A percentile compares a stretch with the other conserved stretches of the same genome.
Evolutionary conservation across 2,113 vertebrate species (phyloP).

Genomic region (Suricata suricatta): DNA sequence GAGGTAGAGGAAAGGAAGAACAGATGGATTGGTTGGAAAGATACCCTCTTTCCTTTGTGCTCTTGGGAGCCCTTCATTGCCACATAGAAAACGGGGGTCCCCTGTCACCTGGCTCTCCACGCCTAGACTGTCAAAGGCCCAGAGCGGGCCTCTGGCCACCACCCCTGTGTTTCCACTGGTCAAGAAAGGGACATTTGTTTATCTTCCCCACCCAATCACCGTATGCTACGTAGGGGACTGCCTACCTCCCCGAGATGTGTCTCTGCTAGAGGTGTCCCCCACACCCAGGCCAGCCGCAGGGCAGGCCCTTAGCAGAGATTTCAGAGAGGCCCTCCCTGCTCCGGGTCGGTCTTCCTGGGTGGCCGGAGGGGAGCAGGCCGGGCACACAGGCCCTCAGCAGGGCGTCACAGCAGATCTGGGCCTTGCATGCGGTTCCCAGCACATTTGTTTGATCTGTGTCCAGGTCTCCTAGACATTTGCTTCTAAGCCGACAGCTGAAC

Average conservation of each 20-base stretch:
- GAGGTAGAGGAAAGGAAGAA: not conserved
- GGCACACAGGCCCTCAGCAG: constrained; percentile 42
- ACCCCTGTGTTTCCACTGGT: not conserved
- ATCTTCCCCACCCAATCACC: not conserved
- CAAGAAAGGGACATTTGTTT: not conserved
- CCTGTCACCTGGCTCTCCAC: not conserved
- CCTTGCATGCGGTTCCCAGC: not conserved
- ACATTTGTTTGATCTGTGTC: constrained; percentile 70
- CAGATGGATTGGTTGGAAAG: not conserved
- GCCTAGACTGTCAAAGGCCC: not conserved
- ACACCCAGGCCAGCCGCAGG: constrained; percentile 18
- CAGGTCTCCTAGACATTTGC: constrained; percentile 63
- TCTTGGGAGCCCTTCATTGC: not conserved
- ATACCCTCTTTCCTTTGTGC: not conserved
- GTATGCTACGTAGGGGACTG: not conserved
- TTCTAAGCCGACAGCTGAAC: constrained; percentile 62
- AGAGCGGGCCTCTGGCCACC: not conserved
- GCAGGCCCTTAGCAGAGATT: not conserved
- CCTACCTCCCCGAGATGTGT: not conserved
- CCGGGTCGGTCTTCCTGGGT: not conserved
- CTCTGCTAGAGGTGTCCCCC: not conserved
- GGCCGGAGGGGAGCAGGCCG: constrained; percentile 48
- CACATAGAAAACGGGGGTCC: not conserved
- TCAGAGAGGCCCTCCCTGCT: not conserved
- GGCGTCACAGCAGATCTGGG: constrained; percentile 18